These are phyloP conservation scores for Vipera latastei DNA, from an alignment of 2,797 vertebrate genomes.

Conservation along the genomic window DNA sequence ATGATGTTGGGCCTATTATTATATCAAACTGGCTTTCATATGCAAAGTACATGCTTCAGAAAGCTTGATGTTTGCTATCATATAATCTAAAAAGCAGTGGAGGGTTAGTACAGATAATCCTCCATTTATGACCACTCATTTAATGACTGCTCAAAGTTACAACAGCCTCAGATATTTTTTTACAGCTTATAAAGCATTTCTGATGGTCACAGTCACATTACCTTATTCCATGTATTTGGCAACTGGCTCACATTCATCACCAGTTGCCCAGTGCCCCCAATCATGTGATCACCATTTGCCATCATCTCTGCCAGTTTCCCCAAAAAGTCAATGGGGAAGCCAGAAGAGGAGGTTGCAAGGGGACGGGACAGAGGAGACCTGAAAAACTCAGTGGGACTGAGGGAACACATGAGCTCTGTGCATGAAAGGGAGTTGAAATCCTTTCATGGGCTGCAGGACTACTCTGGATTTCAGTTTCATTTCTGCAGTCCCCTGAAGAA, in stretches of 20 bases:
- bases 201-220: not conserved
- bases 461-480: not conserved
- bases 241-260: not conserved
- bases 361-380: not conserved
- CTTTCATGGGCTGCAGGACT: not conserved
- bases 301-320: not conserved
- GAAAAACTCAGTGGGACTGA: not conserved
- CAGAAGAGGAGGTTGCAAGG: not conserved
- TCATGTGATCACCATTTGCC: not conserved
- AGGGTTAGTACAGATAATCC: not conserved
- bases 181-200: not conserved
- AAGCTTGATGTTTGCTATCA: not conserved
- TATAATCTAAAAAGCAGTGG: not conserved
- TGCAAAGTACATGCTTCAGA: not conserved
- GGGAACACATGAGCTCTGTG: not conserved
- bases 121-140: too few species aligned
- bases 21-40: not conserved
- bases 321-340: not conserved
- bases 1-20: not conserved
- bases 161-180: too few species aligned
- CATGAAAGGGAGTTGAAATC: not conserved
- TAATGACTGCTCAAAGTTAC: too few species aligned
- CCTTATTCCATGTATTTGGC: not conserved
- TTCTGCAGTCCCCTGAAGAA: not conserved
- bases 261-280: not conserved